phyloP scores from a whole-genome alignment of 2,797 vertebrate species.

The Hapalemur alaotrensis region DNA sequence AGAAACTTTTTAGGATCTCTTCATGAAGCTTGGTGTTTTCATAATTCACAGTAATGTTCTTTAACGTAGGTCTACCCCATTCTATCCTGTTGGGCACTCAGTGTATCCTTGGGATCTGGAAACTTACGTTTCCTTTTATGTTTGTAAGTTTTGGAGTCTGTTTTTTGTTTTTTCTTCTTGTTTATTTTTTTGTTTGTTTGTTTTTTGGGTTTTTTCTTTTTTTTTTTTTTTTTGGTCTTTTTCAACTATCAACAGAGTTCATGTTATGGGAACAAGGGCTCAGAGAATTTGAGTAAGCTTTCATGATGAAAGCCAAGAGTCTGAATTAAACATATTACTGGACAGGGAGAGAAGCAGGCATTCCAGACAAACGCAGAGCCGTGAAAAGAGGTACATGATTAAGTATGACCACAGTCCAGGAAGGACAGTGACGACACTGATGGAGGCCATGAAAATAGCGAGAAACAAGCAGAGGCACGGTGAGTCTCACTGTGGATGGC shows the following conservation, averaged over 20 bases:
- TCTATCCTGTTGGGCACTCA: neutral
- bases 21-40: neutral
- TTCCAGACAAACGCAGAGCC: neutral
- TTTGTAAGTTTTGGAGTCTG: neutral
- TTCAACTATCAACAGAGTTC: neutral
- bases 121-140: neutral
- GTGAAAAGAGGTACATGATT: no score
- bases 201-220: neutral
- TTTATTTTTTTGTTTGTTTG: neutral
- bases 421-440: neutral
- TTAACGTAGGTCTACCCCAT: neutral
- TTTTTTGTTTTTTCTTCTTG: no score
- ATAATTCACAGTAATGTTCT: neutral
- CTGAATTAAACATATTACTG: neutral
- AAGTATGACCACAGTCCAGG: neutral
- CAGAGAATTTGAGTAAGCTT: neutral
- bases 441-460: neutral
- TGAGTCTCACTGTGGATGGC: no score
- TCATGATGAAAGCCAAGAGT: neutral
- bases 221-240: neutral
- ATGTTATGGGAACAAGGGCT: neutral
- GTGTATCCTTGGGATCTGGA: neutral
- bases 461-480: neutral
- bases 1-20: neutral
- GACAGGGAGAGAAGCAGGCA: neutral